Evolutionary conservation across 2,888 invertebrate species (phyloP), one percentile per base, ranked within the genome.

Genomic region (Neoitamus cyanurus): DNA sequence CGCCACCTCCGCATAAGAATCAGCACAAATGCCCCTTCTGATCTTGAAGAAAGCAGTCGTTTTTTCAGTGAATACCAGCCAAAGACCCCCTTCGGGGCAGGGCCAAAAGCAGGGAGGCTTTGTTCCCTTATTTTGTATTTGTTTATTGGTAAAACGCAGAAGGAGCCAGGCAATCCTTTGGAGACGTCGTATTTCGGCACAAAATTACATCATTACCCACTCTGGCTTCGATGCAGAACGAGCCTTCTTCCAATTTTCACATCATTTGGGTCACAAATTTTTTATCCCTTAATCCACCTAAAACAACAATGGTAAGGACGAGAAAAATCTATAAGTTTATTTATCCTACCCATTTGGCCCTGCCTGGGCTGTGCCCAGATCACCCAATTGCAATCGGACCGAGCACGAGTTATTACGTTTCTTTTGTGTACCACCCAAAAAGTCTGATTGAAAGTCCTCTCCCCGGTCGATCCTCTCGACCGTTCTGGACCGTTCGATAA

Each of bases 361-460:
- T 73, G 15, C 37, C 34, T 15, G n/a, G 4, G 15, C 34, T 77
- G n/a, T 9, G 25, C 25, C 25, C 58, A 25, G 20, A 58, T 20
- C 25, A 9, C 58, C 58, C 58, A 58, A 58, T 58, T 58, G 58
- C 58, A 58, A 58, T 58, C 58, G 58, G 58, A 58, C 58, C 20
- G 15, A 77, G 46, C 28, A 46, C 77, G 46, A 77, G 25, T 77
- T 77, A 77, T 77, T 77, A 42, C 20, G 46, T 77, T 42, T 42
- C 77, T 46, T 77, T 77, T 77, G 77, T 77, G 37, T 30, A 28
- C 42, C 28, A 15, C 58, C 58, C 58, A 58, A 25, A 77, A 73
- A 77, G 77, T 46, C 77, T 77, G 77, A 77, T 77, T 77, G 77
- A 77, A 77, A 77, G 30, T 77, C 46, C 46, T 25, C 46, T 58